These are phyloP conservation scores for Pterocles burchelli DNA, from an alignment of 2,113 vertebrate species.

Conservation along the genomic window DNA sequence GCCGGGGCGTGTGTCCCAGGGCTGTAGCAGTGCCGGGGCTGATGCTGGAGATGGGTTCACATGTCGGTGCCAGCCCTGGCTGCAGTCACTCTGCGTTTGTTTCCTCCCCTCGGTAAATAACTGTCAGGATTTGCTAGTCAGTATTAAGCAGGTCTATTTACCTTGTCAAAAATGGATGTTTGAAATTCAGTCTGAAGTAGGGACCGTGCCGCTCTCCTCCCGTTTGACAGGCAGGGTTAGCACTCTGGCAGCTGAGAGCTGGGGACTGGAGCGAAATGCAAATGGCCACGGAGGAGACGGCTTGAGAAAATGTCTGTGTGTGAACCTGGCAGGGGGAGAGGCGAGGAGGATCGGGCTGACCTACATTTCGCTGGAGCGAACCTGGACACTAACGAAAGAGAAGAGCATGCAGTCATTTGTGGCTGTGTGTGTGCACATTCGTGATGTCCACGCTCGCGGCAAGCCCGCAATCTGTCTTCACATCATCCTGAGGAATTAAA, in stretches of 20 bases:
- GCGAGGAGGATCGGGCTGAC: neutral
- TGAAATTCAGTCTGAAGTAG: neutral
- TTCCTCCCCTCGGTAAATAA: neutral
- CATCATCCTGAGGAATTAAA: neutral
- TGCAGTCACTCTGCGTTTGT: neutral
- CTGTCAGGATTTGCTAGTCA: neutral
- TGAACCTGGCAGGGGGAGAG: neutral
- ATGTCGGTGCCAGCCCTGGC: neutral
- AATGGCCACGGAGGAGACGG: neutral
- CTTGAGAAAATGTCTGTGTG: neutral
- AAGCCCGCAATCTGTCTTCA: neutral
- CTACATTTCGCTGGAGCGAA: neutral
- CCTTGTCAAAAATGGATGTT: conserved; percentile 21
- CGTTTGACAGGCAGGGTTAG: conserved; percentile 26
- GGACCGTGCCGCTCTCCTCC: neutral
- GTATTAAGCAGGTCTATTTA: conserved; percentile 26
- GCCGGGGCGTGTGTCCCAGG: neutral
- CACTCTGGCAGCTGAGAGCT: neutral
- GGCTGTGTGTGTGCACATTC: neutral
- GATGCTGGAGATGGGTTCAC: neutral
- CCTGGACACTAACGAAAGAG: neutral
- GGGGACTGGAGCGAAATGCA: conserved; percentile 21
- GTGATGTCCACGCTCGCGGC: neutral
- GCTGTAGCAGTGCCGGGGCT: neutral
- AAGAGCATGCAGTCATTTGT: neutral